Percentiles rank a stretch among this genome's conserved stretches.
These are phyloP conservation scores for Leptinotarsa juncta DNA, from an alignment of 2,888 invertebrate genomes.

Conservation along the genomic window DNA sequence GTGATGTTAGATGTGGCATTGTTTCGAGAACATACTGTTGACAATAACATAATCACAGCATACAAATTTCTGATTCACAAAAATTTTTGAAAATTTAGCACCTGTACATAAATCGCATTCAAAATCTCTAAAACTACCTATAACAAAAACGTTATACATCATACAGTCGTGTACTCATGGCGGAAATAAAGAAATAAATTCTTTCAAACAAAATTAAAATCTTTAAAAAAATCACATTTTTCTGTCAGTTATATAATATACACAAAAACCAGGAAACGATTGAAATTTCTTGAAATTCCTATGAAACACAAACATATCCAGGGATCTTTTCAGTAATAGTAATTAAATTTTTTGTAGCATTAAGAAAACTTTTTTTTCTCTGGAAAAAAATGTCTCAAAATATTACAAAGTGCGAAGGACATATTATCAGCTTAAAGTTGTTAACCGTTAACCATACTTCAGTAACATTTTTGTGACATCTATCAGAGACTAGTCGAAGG, in stretches of 20 bases:
- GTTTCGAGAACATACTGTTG: no score
- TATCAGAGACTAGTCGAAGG: no score
- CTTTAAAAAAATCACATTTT: conserved; percentile 7
- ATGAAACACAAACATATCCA: background rate
- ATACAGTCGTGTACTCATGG: background rate
- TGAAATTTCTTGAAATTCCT: background rate
- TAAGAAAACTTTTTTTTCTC: no score
- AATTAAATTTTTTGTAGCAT: no score
- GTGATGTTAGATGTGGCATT: no score
- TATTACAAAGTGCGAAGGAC: no score
- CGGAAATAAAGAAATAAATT: background rate
- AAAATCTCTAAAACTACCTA: background rate
- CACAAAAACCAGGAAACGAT: no score
- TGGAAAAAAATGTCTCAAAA: no score
- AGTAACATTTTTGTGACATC: no score
- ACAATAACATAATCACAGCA: no score
- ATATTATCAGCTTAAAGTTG: no score
- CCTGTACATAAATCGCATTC: background rate
- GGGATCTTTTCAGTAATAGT: background rate
- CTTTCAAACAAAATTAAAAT: background rate
- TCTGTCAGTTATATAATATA: background rate
- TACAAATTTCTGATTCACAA: background rate
- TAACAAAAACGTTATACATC: background rate
- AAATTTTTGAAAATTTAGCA: background rate
- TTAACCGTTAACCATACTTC: no score